A percentile compares a stretch with the other conserved stretches of the same genome.
Evolutionary conservation across 1,140 invertebrate genomes (phyloP).

Genomic region (Drosophila nebulosa): DNA sequence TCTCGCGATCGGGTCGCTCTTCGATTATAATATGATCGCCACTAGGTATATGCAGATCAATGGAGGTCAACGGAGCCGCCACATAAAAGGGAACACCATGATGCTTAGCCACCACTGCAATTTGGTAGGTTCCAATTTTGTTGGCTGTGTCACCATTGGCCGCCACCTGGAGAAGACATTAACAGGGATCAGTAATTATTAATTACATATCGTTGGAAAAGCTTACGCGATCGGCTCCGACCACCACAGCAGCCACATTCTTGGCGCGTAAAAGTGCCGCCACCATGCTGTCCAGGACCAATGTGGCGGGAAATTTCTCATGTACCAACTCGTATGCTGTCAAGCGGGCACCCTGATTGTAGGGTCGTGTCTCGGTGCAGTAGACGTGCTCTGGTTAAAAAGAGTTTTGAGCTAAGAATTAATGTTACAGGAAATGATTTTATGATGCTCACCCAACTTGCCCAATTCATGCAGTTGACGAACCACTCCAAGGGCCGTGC

Average conservation of each 20-base stretch:
- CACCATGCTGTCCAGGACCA: slow-evolving; percentile 98
- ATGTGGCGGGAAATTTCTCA: slow-evolving; percentile 95
- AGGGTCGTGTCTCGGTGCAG: slow-evolving; percentile 98
- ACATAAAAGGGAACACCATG: slow-evolving; percentile 97
- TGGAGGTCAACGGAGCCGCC: slow-evolving; percentile 95
- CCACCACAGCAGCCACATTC: slow-evolving; percentile 89
- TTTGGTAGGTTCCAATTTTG: slow-evolving; percentile 99
- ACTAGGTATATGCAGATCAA: slow-evolving; percentile 90
- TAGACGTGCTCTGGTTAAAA: slow-evolving; percentile 91
- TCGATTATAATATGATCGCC: slow-evolving; percentile 96
- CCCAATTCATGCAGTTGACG: slow-evolving; percentile 87
- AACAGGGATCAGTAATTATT: not conserved
- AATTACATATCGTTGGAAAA: not conserved
- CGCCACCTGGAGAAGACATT: slow-evolving; percentile 84
- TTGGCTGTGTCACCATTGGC: slow-evolving; percentile 99
- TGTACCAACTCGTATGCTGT: slow-evolving; percentile 97
- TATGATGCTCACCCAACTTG: slow-evolving; percentile 87
- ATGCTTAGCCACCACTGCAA: slow-evolving; percentile 95
- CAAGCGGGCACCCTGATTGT: slow-evolving; percentile 97
- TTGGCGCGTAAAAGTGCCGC: slow-evolving; percentile 93
- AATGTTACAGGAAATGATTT: too few relatives aligned
- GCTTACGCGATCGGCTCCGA: slow-evolving; percentile 92
- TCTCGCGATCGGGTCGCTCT: slow-evolving; percentile 93
- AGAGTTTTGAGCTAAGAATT: not conserved
- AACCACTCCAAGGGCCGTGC: slow-evolving; percentile 98